These are phyloP conservation scores for Cotesia congregata DNA, from an alignment of 2,888 invertebrate genomes.

Conservation along the genomic window DNA sequence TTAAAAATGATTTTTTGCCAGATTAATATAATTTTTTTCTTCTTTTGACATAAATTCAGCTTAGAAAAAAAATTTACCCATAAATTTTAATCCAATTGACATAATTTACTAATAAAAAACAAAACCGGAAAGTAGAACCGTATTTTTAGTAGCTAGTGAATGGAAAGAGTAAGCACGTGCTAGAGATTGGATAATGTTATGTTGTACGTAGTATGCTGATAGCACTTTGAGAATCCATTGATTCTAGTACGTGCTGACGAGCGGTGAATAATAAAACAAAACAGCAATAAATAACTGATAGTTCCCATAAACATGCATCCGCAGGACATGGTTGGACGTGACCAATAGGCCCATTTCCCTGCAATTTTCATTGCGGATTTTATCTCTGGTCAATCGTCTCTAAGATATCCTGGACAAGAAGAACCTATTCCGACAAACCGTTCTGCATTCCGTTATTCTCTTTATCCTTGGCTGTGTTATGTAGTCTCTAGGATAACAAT, in stretches of 20 bases:
- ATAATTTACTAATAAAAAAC: no score
- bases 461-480: not conserved
- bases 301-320: slow-evolving; percentile 37
- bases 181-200: not conserved
- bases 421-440: slow-evolving; percentile 20
- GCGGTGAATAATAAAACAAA: slow-evolving; percentile 22
- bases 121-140: no score
- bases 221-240: not conserved
- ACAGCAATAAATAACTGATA: slow-evolving; percentile 19
- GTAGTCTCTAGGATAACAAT: slow-evolving; percentile 19
- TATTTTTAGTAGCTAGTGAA: not conserved
- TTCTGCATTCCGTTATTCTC: slow-evolving; percentile 36
- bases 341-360: slow-evolving; percentile 27
- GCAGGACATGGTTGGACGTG: slow-evolving; percentile 39
- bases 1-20: no score
- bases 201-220: not conserved
- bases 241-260: not conserved
- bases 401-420: not conserved
- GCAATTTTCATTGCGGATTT: slow-evolving; percentile 37
- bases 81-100: no score
- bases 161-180: not conserved
- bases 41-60: no score
- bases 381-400: not conserved
- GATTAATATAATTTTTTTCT: no score
- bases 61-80: no score